Percentiles rank a stretch among this genome's conserved stretches.
Conservation (phyloP, 2,113 vertebrate genomes). For the Xiphorhynchus elegans region DNA sequence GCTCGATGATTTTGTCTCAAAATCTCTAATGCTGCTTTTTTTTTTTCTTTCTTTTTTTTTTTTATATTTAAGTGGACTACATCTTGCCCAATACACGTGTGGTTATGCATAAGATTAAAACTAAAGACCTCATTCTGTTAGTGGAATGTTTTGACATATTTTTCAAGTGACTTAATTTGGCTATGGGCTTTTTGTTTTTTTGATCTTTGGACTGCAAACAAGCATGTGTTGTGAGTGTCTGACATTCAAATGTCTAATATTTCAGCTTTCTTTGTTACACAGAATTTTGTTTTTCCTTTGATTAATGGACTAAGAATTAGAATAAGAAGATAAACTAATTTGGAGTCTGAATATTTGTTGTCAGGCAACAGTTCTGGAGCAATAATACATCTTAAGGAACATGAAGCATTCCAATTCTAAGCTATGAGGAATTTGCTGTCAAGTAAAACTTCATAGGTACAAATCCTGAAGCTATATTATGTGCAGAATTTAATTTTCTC, state of each 20-base stretch:
- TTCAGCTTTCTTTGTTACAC: background rate
- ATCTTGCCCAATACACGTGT: background rate
- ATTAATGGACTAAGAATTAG: background rate
- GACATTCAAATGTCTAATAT: background rate
- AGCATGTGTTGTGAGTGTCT: background rate
- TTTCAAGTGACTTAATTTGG: background rate
- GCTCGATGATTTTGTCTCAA: background rate
- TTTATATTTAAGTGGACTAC: background rate
- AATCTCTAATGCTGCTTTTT: background rate
- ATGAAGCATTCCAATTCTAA: background rate
- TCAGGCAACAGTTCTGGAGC: background rate
- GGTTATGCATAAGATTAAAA: background rate
- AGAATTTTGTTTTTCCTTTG: background rate
- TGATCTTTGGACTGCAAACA: background rate
- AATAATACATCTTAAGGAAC: background rate
- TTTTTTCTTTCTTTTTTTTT: too few relatives aligned
- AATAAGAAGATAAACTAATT: background rate
- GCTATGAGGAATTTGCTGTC: background rate
- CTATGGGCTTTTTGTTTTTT: background rate
- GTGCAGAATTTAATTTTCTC: background rate
- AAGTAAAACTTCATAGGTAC: background rate
- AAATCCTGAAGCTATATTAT: background rate
- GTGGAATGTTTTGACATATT: background rate
- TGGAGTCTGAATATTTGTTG: background rate
- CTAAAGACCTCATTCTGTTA: background rate